Conservation (phyloP, 2,113 vertebrate genomes). For the Brienomyrus brachyistius region DNA sequence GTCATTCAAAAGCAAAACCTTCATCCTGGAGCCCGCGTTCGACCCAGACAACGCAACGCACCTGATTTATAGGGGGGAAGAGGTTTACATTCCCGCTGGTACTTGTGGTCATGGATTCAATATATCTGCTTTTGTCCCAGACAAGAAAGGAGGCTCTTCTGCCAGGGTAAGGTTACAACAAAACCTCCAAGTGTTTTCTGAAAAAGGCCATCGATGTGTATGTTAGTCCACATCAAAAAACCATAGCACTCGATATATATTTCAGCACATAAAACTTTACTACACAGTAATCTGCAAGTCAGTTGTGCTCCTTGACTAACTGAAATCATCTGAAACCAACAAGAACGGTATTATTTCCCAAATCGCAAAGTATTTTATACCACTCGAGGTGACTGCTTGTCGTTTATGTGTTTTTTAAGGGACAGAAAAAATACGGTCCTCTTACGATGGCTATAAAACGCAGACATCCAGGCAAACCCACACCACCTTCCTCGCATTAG, state of each 20-base stretch:
- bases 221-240: background rate
- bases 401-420: background rate
- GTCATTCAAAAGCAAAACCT: slow-evolving; percentile 67
- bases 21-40: slow-evolving; percentile 73
- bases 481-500: slow-evolving; percentile 15
- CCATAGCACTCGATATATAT: background rate
- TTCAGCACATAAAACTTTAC: background rate
- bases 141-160: slow-evolving; percentile 32
- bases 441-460: slow-evolving; percentile 25
- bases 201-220: background rate
- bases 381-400: slow-evolving; percentile 22
- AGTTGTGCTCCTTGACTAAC: background rate
- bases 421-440: background rate
- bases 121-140: slow-evolving; percentile 33
- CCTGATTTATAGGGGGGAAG: slow-evolving; percentile 70
- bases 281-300: background rate
- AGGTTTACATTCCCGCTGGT: slow-evolving; percentile 58
- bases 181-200: background rate
- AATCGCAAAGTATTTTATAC: background rate
- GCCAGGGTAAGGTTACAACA: slow-evolving; percentile 65
- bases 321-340: background rate
- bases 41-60: slow-evolving; percentile 57
- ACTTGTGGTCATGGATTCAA: slow-evolving; percentile 73
- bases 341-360: background rate
- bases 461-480: slow-evolving; percentile 30